Percentiles rank a stretch among this genome's conserved stretches.
phyloP scores from a whole-genome alignment of 2,888 invertebrate genomes.

The Ptilodon capucinus region DNA sequence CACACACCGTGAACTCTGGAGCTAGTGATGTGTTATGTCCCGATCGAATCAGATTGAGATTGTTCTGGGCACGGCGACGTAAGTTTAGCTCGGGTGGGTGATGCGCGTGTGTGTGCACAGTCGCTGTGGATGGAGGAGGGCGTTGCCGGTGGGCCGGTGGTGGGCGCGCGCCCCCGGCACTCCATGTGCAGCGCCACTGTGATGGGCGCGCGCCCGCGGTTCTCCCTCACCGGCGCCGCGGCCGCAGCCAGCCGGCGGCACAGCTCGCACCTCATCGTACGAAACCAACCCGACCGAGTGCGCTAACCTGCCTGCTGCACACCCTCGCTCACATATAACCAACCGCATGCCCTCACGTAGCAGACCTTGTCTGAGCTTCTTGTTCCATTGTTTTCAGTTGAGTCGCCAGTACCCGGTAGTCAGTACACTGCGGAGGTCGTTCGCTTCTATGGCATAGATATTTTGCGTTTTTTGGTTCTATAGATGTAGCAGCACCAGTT shows the following conservation, averaged over 20 bases:
- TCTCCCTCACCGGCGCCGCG: conserved; percentile 35
- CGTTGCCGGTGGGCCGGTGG: conserved; percentile 46
- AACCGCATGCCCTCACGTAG: background rate
- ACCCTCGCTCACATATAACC: background rate
- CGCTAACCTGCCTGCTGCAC: conserved; percentile 16
- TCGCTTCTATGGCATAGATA: background rate
- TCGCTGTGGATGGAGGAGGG: conserved; percentile 84
- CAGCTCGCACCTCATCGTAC: conserved; percentile 66
- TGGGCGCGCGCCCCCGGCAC: conserved; percentile 51
- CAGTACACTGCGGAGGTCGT: too few relatives aligned
- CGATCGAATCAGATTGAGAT: too few relatives aligned
- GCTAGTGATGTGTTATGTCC: too few relatives aligned
- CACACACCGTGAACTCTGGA: too few relatives aligned
- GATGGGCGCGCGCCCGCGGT: conserved; percentile 54
- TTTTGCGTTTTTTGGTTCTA: background rate
- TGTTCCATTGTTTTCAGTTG: conserved; percentile 1
- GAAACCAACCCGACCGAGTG: conserved; percentile 46
- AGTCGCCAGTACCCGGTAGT: background rate
- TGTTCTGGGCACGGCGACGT: too few relatives aligned
- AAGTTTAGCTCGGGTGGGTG: background rate
- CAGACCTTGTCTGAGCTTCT: conserved; percentile 5
- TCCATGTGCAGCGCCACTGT: conserved; percentile 58
- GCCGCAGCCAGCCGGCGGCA: conserved; percentile 64
- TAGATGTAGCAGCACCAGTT: background rate
- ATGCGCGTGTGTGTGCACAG: conserved; percentile 57